A percentile compares a stretch with the other conserved stretches of the same genome.
Evolutionary conservation across 2,113 vertebrate genomes (phyloP).

Genomic region (Oceanites oceanicus): DNA sequence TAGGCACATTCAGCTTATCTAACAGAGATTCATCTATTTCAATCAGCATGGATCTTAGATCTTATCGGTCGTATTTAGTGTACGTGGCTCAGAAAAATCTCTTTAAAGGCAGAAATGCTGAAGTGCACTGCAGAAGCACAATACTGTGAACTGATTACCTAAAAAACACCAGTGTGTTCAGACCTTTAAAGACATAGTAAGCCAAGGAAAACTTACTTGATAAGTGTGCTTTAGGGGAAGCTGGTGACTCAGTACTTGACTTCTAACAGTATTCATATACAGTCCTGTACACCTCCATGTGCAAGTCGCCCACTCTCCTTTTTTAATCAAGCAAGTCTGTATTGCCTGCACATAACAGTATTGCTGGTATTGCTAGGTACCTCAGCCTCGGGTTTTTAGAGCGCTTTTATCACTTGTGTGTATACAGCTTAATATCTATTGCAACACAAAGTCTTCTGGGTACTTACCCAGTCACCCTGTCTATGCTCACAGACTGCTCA

Average conservation of each 20-base stretch:
- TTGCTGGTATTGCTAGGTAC: not conserved
- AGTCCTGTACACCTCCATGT: not conserved
- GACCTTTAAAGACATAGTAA: not conserved
- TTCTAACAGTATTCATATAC: not conserved
- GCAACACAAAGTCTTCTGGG: not conserved
- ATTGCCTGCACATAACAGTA: not conserved
- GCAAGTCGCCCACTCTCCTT: not conserved
- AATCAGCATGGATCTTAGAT: not conserved
- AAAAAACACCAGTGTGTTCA: not conserved
- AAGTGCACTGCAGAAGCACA: not conserved
- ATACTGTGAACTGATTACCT: not conserved
- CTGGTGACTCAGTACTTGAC: not conserved
- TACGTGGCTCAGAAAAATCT: not conserved
- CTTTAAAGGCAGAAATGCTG: not conserved
- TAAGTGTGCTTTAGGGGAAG: not conserved
- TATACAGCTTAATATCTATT: not conserved
- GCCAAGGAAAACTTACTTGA: not conserved
- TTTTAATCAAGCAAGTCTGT: not conserved
- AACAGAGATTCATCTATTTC: not conserved
- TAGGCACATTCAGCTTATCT: not conserved
- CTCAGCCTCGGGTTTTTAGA: not conserved
- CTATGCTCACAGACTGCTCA: not conserved
- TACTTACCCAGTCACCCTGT: not conserved
- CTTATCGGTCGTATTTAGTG: not conserved
- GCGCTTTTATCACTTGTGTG: not conserved